Conservation (phyloP, 1,140 invertebrate species). For the Oncopeltus fasciatus region DNA sequence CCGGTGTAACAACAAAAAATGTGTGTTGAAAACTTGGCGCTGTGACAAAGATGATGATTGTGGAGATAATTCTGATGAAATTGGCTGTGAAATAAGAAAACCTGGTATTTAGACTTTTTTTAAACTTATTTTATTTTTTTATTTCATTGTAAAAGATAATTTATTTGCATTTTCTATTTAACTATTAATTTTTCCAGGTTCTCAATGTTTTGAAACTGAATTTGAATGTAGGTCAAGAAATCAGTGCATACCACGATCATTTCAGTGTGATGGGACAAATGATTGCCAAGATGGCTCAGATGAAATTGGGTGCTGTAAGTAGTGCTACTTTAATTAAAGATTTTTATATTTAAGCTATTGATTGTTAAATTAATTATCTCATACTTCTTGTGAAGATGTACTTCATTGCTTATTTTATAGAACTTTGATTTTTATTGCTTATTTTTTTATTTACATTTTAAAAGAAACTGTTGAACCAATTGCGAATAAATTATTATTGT, state of each 20-base stretch:
- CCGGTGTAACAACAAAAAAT: constrained; percentile 71
- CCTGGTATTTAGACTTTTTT: constrained; percentile 27
- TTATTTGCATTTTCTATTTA: not conserved
- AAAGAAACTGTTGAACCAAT: no score
- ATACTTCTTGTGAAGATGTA: no score
- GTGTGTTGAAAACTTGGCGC: constrained; percentile 80
- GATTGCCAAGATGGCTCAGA: constrained; percentile 84
- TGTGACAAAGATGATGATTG: constrained; percentile 91
- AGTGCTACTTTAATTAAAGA: no score
- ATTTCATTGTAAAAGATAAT: not conserved
- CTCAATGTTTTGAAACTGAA: constrained; percentile 55
- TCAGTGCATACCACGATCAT: constrained; percentile 86
- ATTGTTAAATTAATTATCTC: no score
- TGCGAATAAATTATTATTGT: no score
- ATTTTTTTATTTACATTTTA: no score
- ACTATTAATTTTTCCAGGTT: not conserved
- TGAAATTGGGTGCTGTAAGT: constrained; percentile 82
- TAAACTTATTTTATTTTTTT: not conserved
- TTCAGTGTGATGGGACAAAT: constrained; percentile 78
- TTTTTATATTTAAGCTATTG: no score
- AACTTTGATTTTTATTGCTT: no score
- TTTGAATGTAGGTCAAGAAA: constrained; percentile 53
- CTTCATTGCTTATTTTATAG: no score
- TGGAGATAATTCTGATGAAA: constrained; percentile 73
- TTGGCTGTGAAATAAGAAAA: constrained; percentile 39